These are phyloP conservation scores for Falco peregrinus DNA, from an alignment of 2,797 vertebrate genomes.

Conservation along the genomic window DNA sequence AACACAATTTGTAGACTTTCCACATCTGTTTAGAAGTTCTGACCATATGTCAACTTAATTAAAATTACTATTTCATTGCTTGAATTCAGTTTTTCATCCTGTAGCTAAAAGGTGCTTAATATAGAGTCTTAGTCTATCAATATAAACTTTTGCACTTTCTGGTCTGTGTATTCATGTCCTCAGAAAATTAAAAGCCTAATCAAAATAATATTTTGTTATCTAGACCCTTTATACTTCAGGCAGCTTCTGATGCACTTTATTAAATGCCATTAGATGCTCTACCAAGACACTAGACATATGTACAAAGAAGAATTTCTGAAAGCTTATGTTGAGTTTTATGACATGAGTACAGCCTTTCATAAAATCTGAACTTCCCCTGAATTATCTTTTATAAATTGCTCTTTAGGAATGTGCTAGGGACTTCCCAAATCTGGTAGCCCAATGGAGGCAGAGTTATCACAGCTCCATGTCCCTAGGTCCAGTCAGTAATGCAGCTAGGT, in stretches of 20 bases:
- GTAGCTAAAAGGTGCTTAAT: background rate
- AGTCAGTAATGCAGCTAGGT: background rate
- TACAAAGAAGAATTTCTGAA: background rate
- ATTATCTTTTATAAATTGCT: background rate
- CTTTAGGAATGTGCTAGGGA: background rate
- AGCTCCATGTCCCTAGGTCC: accelerated
- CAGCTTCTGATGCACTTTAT: background rate
- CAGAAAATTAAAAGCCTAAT: background rate
- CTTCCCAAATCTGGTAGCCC: background rate
- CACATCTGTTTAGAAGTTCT: background rate
- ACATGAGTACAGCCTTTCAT: background rate
- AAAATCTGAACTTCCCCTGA: background rate
- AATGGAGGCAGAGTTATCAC: background rate
- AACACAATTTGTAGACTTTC: background rate
- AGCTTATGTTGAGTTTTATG: background rate
- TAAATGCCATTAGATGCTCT: background rate
- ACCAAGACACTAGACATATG: background rate
- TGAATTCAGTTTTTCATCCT: constrained; percentile 3
- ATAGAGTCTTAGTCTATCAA: background rate
- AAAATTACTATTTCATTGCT: constrained; percentile 6
- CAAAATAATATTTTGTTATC: background rate
- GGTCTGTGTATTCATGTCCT: background rate
- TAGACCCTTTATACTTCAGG: background rate
- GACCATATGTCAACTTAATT: background rate
- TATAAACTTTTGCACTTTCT: background rate